phyloP scores from a whole-genome alignment of 2,797 vertebrate species.

The Ataeniobius toweri region DNA sequence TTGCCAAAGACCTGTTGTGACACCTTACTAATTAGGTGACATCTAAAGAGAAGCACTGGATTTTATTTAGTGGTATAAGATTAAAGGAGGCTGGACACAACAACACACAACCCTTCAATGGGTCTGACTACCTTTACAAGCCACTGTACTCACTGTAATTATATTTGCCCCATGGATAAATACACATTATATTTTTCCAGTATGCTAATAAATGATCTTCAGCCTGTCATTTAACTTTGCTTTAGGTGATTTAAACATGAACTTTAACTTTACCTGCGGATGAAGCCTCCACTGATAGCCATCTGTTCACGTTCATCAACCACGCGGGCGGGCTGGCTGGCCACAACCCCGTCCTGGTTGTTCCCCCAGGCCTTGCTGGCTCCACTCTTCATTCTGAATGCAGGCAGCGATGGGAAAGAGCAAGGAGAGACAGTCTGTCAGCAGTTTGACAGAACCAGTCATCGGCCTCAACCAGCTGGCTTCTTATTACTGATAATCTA shows the following conservation, averaged over 20 bases:
- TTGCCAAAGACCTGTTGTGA: too few species aligned
- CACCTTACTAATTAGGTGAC: too few species aligned
- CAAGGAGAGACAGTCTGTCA: slow-evolving; percentile 53
- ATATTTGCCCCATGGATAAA: too few species aligned
- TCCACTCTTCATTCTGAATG: slow-evolving; percentile 92
- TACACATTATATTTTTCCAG: too few species aligned
- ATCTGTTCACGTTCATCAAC: slow-evolving; percentile 99
- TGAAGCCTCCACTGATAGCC: slow-evolving; percentile 99
- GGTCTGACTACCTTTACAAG: neutral
- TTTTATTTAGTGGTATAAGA: too few species aligned
- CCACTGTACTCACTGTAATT: neutral
- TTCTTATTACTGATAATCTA: slow-evolving; percentile 46
- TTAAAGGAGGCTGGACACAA: too few species aligned
- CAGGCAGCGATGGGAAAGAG: slow-evolving; percentile 46
- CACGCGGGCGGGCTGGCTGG: slow-evolving; percentile 96
- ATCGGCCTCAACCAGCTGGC: slow-evolving; percentile 55
- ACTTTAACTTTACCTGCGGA: slow-evolving; percentile 88
- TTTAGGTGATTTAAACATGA: neutral
- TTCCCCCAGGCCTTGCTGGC: slow-evolving; percentile 98
- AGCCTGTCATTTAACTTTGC: neutral
- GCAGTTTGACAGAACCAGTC: neutral
- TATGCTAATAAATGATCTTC: neutral
- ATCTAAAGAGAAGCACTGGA: too few species aligned
- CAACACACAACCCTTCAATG: too few species aligned
- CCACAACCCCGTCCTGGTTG: slow-evolving; percentile 97